A percentile compares a stretch with the other conserved stretches of the same genome.
These are phyloP conservation scores for Zoanthus sansibaricus DNA, from an alignment of 92 coral and sea anemone species.

Conservation along the genomic window DNA sequence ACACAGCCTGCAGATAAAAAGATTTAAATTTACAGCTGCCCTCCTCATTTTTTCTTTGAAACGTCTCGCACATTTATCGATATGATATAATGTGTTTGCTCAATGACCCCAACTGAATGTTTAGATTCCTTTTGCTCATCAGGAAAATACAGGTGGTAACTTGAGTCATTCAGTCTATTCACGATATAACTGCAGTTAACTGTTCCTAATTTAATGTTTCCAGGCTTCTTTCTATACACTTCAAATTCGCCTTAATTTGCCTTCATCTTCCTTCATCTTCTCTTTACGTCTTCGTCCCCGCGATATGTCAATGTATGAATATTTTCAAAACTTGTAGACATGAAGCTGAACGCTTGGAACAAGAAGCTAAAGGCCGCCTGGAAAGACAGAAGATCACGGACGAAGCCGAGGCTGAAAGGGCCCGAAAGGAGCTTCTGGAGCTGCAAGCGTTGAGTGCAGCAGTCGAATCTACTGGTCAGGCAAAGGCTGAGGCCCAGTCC, in stretches of 20 bases:
- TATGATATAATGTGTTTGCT: not conserved
- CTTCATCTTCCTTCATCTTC: not conserved
- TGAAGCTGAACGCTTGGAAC: slow-evolving; percentile 98
- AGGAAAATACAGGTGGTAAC: slow-evolving; percentile 24
- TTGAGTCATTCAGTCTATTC: slow-evolving; percentile 1
- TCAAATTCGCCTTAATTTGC: not conserved
- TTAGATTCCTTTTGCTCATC: slow-evolving; percentile 6
- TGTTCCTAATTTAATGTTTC: slow-evolving; percentile 2
- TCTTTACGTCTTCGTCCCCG: not conserved
- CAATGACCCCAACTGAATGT: slow-evolving; percentile 15
- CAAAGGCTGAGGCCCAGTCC: slow-evolving; percentile 99
- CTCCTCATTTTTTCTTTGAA: not conserved
- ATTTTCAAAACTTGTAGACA: slow-evolving; percentile 66
- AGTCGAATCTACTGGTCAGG: slow-evolving; percentile 99
- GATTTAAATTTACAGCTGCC: too few species aligned
- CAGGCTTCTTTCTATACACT: not conserved
- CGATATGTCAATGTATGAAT: not conserved
- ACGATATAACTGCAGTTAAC: slow-evolving; percentile 11
- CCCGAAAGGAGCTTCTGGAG: slow-evolving; percentile 90
- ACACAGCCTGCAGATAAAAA: too few species aligned
- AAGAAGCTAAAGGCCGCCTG: slow-evolving; percentile 97
- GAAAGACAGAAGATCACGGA: slow-evolving; percentile 97
- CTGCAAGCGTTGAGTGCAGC: slow-evolving; percentile 99
- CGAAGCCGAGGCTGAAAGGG: slow-evolving; percentile 97
- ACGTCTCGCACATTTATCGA: not conserved